phyloP scores from a whole-genome alignment of 2,113 vertebrate species.

The Okapia johnstoni region DNA sequence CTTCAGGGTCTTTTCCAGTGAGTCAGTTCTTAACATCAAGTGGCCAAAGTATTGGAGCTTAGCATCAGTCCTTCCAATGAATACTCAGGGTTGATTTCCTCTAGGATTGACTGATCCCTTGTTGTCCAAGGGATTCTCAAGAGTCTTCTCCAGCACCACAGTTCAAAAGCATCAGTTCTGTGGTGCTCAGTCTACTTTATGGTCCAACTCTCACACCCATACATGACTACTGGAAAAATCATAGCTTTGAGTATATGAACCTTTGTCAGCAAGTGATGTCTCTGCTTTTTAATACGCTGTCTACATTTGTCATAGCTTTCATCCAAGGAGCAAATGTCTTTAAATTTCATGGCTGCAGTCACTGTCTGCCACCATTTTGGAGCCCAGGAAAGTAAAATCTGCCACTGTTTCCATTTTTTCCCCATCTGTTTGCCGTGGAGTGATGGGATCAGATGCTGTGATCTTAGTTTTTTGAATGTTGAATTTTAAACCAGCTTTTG shows the following conservation, averaged over 20 bases:
- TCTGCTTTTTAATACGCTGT: background rate
- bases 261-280: background rate
- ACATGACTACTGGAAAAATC: background rate
- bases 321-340: background rate
- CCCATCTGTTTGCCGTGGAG: background rate
- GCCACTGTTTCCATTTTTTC: background rate
- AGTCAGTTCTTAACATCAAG: background rate
- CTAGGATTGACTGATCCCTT: background rate
- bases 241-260: background rate
- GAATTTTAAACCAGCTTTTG: background rate
- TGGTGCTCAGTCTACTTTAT: background rate
- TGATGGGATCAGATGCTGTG: background rate
- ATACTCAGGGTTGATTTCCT: background rate
- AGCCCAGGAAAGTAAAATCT: background rate
- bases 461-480: background rate
- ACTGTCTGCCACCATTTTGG: background rate
- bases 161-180: background rate
- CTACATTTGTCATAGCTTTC: background rate
- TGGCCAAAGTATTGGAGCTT: background rate
- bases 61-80: background rate
- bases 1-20: background rate
- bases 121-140: background rate
- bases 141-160: background rate
- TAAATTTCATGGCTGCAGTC: background rate
- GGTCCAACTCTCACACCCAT: background rate